Conservation (phyloP, 2,797 vertebrate genomes). For the Karalla daura region DNA sequence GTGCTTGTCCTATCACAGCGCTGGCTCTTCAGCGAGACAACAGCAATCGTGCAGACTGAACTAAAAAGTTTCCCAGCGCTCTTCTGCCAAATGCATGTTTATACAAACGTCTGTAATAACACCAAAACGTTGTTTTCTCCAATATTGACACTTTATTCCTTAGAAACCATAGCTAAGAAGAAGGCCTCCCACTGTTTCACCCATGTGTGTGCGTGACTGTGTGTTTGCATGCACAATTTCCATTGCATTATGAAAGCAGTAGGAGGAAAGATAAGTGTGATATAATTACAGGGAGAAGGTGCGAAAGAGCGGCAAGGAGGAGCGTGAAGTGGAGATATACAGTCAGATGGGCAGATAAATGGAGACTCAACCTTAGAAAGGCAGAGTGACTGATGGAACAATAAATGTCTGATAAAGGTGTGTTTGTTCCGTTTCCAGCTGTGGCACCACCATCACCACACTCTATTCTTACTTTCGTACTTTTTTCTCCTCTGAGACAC, state of each 20-base stretch:
- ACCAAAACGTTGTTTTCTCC: neutral
- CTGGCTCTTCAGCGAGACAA: constrained; percentile 18
- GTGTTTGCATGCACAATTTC: no score
- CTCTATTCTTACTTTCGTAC: neutral
- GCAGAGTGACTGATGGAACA: no score
- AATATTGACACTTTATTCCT: constrained; percentile 4
- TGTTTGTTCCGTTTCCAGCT: no score
- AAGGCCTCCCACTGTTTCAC: neutral
- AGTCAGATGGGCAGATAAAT: constrained; percentile 5
- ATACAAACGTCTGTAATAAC: constrained; percentile 4
- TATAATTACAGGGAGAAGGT: neutral
- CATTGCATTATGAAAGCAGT: no score
- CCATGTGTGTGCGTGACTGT: constrained; percentile 1
- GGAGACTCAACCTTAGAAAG: no score
- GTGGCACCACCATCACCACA: neutral
- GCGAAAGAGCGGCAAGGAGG: constrained; percentile 23
- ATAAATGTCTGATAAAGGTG: no score
- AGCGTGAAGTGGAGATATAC: constrained; percentile 17
- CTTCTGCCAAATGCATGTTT: constrained; percentile 9
- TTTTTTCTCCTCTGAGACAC: constrained; percentile 2
- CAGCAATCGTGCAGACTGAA: constrained; percentile 13
- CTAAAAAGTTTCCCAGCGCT: constrained; percentile 1
- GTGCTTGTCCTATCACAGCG: constrained; percentile 17
- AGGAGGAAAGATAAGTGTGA: no score
- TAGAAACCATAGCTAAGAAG: neutral